Conservation (phyloP, 2,113 vertebrate species). For the Chaetura pelagica region DNA sequence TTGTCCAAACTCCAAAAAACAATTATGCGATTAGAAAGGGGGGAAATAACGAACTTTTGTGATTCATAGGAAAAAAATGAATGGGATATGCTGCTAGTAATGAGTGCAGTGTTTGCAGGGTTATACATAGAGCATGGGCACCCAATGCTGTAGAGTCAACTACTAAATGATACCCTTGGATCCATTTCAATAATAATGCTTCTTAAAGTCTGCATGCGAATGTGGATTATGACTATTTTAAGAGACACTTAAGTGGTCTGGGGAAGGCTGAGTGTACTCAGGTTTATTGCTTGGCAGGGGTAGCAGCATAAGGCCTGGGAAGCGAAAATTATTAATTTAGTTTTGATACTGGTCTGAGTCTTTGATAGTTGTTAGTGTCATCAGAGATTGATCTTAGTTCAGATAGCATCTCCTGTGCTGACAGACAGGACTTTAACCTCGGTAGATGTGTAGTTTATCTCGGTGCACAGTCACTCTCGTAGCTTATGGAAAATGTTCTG, state of each 20-base stretch:
- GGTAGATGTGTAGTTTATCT: not conserved
- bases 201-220: not conserved
- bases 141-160: not conserved
- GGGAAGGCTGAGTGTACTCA: not conserved
- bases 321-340: not conserved
- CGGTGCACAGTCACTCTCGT: not conserved
- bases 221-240: not conserved
- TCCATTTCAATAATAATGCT: not conserved
- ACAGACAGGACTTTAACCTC: not conserved
- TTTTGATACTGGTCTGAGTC: not conserved
- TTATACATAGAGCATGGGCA: not conserved
- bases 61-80: not conserved
- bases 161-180: not conserved
- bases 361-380: not conserved
- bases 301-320: not conserved
- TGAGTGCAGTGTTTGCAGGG: not conserved
- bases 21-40: not conserved
- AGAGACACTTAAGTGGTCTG: not conserved
- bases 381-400: not conserved
- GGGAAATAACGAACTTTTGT: not conserved
- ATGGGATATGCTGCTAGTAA: not conserved
- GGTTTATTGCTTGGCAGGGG: conserved; percentile 1
- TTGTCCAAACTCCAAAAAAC: not conserved
- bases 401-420: not conserved
- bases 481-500: not conserved